These are phyloP conservation scores for Synanthedon tipuliformis DNA, from an alignment of 2,888 invertebrate species.

Conservation along the genomic window DNA sequence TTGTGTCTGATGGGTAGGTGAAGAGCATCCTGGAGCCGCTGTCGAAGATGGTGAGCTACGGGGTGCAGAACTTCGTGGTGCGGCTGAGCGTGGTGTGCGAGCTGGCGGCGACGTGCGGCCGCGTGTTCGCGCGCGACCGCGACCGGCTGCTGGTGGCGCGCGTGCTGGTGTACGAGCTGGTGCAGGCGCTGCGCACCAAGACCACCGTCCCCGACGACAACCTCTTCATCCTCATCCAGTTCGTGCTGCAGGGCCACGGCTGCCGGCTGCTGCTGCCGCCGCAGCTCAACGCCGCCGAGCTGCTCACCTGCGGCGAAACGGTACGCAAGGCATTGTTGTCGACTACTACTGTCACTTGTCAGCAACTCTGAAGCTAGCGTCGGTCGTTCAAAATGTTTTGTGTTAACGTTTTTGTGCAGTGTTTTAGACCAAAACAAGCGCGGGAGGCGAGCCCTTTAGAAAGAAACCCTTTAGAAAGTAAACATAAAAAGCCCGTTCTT, in stretches of 20 bases:
- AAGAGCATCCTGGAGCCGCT: slow-evolving; percentile 93
- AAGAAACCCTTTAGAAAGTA: no score
- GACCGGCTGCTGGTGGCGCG: slow-evolving; percentile 94
- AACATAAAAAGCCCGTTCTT: no score
- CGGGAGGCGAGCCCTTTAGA: no score
- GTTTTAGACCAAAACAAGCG: no score
- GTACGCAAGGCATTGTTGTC: no score
- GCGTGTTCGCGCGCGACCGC: slow-evolving; percentile 90
- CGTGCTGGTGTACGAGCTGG: slow-evolving; percentile 92
- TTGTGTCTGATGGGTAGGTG: not conserved
- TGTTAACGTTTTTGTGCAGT: no score
- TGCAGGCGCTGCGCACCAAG: slow-evolving; percentile 96
- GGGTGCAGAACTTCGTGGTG: slow-evolving; percentile 89
- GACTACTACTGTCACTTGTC: no score
- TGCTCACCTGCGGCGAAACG: slow-evolving; percentile 16
- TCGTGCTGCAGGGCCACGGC: slow-evolving; percentile 80
- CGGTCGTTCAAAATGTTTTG: no score
- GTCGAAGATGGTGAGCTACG: slow-evolving; percentile 92
- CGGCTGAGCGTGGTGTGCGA: slow-evolving; percentile 85
- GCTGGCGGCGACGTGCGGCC: slow-evolving; percentile 88
- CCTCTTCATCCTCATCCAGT: slow-evolving; percentile 89
- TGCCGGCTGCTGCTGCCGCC: slow-evolving; percentile 79
- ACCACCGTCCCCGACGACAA: slow-evolving; percentile 94
- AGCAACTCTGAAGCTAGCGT: no score
- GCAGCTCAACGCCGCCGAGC: slow-evolving; percentile 30